Base-by-base conservation (phyloP, 1,140 invertebrate genomes). In the Hylaeus anthracinus region DNA sequence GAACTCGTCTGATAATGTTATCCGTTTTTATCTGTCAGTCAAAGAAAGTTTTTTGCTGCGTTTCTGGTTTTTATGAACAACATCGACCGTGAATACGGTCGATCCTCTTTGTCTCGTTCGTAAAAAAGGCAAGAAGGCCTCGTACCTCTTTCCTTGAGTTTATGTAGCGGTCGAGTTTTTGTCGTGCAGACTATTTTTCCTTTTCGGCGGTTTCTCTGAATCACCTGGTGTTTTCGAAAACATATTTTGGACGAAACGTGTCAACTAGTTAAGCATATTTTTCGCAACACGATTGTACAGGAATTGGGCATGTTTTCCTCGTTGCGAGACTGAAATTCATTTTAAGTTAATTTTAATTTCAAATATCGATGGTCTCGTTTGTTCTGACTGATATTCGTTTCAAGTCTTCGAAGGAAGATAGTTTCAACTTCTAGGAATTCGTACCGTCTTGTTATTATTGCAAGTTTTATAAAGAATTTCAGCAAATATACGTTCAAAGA, bases 21-120 rank as follows among this genome's bases (percentile, higher is more conserved):
- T 71, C 8, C 45, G 39, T 10, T 51, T 26, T 51, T 56, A 48
- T 12, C 53, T 12, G 39, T 15, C 58, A 6, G 45, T 53, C 15
- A 45, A 9, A 56, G 74, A 58, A 53, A 71, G 3, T 1, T 63
- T 78, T 61, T 71, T 48, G 10, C 45, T 4, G 43, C 51, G 26
- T 65, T 66, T 56, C 37, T 53, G 41, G 78, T 51, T 79, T 79
- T 74, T 66, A 41, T 37, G 60, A 72, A 60, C 41, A 51, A 55
- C 69, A 37, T 6, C 5, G 12, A 0, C 6, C 14, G 53, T 58
- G 60, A 79, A 65, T 79, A 58, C 12, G 45, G 37, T 6, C 64
- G 26, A 45, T 0, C 1, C 12, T 79, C 58, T 78, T 71, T 63
- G 58, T 63, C 5, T 39, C 15, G 55, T 39, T 43, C 12, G 26